Evolutionary conservation across 2,888 invertebrate genomes (phyloP).

Genomic region (Chesias legatella): DNA sequence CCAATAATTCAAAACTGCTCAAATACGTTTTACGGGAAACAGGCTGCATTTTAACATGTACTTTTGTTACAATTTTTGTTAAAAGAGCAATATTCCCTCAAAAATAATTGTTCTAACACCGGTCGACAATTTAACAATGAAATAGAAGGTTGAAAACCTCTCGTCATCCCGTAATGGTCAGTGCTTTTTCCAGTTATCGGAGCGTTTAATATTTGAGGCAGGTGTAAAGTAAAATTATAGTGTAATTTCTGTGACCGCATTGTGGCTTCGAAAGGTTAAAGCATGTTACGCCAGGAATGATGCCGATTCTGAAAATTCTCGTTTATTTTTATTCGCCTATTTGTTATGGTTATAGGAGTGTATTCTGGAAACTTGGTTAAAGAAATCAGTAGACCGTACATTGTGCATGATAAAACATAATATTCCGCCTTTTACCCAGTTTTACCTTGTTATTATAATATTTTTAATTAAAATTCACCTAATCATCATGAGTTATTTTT

Average conservation of each 20-base stretch:
- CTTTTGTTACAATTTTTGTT: no score
- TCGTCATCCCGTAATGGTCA: slow-evolving; percentile 20
- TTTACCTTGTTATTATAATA: no score
- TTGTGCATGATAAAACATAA: no score
- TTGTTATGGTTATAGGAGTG: not conserved
- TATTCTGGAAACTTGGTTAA: no score
- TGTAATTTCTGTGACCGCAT: slow-evolving; percentile 33
- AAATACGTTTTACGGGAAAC: no score
- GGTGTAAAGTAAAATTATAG: slow-evolving; percentile 36
- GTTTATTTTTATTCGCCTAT: slow-evolving; percentile 4
- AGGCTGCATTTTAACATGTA: not conserved
- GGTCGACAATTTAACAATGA: slow-evolving; percentile 11
- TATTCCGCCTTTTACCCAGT: no score
- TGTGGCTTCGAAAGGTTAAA: slow-evolving; percentile 19
- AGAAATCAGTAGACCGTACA: no score
- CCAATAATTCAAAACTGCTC: no score
- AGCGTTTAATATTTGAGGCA: slow-evolving; percentile 50
- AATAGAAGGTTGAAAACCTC: slow-evolving; percentile 17
- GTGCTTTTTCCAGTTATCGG: slow-evolving; percentile 34
- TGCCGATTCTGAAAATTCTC: slow-evolving; percentile 10
- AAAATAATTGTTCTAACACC: slow-evolving; percentile 1
- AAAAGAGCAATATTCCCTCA: not conserved
- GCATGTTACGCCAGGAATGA: slow-evolving; percentile 10
- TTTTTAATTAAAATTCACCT: no score
- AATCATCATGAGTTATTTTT: no score